Evolutionary conservation across 1,140 invertebrate genomes (phyloP), one percentile per base, ranked within the genome.

Genomic region (Neomicropteryx cornuta): DNA sequence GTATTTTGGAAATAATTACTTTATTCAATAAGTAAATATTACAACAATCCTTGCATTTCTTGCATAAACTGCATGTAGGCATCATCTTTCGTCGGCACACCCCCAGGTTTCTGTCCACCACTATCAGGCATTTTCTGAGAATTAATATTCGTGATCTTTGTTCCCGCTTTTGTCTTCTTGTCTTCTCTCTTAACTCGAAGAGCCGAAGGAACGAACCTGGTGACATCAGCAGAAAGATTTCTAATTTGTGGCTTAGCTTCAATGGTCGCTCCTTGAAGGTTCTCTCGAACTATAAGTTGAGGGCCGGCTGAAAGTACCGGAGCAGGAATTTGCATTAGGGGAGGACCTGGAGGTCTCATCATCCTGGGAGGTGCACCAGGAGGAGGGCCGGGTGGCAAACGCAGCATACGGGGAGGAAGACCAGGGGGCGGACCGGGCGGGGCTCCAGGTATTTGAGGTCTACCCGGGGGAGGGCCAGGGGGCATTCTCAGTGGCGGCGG

Each of bases 41-140:
- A 96, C 52, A 97, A 71, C 18, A 97, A 66, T 27, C 83, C 88
- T 63, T 95, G 79, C 92, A 98, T 96, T 73, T 98, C 94, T 62
- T 86, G 83, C 92, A 98, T 97, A 60, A 98, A 98, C 56, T 93
- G 88, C 67, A 91, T 82, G 53, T 98, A 98, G 22, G 93, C 94
- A 58, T 97, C 93, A 55, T 97, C 94, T 60, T 97, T 97, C 23
- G 85, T 95, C 24, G 77, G 79, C 46, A 71, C 68, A 19, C 53
- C 48, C 5, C 49, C 35, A n/a, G 51, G 37, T 22, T 47, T 47
- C 13, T 44, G 39, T 20, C 21, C 14, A 4, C 18, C 37, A 22
- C 44, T 42, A 13, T 30, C 29, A 2, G 29, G 31, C 34, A 44
- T 47, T 45, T 62, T 62, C n/a, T n/a, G n/a, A n/a, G n/a, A n/a